A percentile compares a stretch with the other conserved stretches of the same genome.
Evolutionary conservation across 2,797 vertebrate genomes (phyloP).

Genomic region (Notamacropus eugenii): DNA sequence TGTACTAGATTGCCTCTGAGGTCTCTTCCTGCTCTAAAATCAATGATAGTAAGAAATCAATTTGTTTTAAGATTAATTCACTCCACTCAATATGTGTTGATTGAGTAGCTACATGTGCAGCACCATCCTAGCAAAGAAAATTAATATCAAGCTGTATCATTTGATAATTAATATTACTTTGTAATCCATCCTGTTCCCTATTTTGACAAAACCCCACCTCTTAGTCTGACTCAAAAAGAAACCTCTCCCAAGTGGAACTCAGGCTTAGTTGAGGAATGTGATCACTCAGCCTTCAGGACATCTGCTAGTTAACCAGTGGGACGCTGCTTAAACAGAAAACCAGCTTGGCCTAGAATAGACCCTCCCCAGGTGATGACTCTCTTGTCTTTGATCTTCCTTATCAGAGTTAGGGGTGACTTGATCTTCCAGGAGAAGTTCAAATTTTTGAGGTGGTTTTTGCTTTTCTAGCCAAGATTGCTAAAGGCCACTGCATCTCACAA

Average conservation of each 20-base stretch:
- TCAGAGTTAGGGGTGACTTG: neutral
- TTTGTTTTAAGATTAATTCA: neutral
- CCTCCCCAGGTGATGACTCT: neutral
- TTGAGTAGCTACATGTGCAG: neutral
- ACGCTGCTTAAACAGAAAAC: neutral
- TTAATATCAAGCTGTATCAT: neutral
- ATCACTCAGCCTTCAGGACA: neutral
- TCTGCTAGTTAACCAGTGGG: neutral
- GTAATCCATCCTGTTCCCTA: neutral
- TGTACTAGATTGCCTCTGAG: neutral
- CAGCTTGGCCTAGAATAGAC: neutral
- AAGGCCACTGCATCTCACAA: neutral
- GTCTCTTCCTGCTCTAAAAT: neutral
- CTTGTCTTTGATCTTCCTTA: neutral
- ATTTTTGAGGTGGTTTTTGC: neutral
- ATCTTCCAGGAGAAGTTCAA: neutral
- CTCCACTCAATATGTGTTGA: neutral
- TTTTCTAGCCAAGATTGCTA: neutral
- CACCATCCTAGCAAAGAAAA: neutral
- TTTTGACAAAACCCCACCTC: neutral
- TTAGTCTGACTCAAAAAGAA: neutral
- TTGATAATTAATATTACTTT: neutral
- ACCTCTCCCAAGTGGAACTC: neutral
- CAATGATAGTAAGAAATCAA: neutral
- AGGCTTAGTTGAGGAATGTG: neutral